Base-by-base conservation (phyloP, 2,797 vertebrate genomes). In the Loris lydekkerianus region DNA sequence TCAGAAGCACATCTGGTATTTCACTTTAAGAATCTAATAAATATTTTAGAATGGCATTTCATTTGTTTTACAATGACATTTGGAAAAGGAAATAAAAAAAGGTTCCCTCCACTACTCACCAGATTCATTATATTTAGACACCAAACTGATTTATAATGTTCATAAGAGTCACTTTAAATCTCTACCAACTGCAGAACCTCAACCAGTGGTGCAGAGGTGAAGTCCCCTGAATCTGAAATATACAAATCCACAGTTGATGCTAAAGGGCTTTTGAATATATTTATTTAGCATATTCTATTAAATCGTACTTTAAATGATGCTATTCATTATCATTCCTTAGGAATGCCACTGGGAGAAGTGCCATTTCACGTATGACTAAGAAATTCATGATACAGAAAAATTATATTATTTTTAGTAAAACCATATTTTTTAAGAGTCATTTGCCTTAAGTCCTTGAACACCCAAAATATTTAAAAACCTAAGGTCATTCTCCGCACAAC, bases 41-140 rank as follows among this genome's bases (percentile, higher is more conserved):
- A 97, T 97, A 96, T 96, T 97, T 97, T 78, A 96, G 76, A 94
- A 89, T 75, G 95, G 58, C 93, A 96, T 97, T 97, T 97, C 93
- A 96, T 98, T 97, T 96, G 92, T 88, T 96, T 97, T 95, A 94
- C 91, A 96, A 37, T 96, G 95, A 82, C 96, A 94, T 97, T 94
- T 93, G 14, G 56, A 75, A 86, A 93, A 89, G 67, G 86, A 86
- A 97, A 97, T 72, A 96, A 84, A 96, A 94, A 92, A 67, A 91
- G 4, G 7, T 81, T 95, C 75, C 80, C 34, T 89, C 53, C 1
- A 76, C 82, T 89, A 58, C 9, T 29, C 7, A 5, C 15, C 72
- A 23, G 63, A 91, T 92, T 75, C 75, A 73, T 93, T 95, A 67
- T 40, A 76, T 29, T 46, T 83, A 81, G 75, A 67, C 0, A 83